These are phyloP conservation scores for Microdon myrmicae DNA, from an alignment of 2,888 invertebrate genomes.

Conservation along the genomic window DNA sequence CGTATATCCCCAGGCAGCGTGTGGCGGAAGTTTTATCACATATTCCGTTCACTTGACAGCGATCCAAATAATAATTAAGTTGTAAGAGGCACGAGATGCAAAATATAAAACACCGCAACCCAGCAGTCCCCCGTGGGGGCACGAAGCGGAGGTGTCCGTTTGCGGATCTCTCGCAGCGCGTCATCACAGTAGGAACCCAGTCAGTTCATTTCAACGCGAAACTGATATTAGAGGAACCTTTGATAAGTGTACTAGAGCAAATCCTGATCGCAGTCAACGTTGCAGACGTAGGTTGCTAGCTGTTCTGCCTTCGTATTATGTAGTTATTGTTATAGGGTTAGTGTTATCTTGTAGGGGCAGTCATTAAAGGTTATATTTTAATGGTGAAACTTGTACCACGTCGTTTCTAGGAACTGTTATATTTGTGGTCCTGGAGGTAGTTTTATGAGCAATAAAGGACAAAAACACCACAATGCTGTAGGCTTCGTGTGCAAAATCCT, in stretches of 20 bases:
- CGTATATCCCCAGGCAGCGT: conserved; percentile 37
- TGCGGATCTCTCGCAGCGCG: conserved; percentile 35
- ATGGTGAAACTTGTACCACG: too few relatives aligned
- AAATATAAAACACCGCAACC: conserved; percentile 34
- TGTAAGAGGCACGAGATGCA: conserved; percentile 51
- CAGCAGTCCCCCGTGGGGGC: conserved; percentile 7
- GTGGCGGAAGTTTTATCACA: conserved; percentile 47
- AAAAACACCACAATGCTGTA: too few relatives aligned
- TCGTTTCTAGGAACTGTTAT: too few relatives aligned
- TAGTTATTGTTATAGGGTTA: too few relatives aligned
- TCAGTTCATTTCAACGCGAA: too few relatives aligned
- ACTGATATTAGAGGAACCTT: conserved; percentile 42
- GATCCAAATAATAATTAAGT: conserved; percentile 52
- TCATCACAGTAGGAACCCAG: conserved; percentile 19
- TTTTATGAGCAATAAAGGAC: too few relatives aligned
- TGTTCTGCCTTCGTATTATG: too few relatives aligned
- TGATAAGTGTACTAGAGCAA: conserved; percentile 32
- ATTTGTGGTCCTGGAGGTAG: too few relatives aligned
- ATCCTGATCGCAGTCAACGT: conserved; percentile 41
- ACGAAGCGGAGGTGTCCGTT: conserved; percentile 21
- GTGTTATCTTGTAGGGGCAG: too few relatives aligned
- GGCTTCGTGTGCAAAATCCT: too few relatives aligned
- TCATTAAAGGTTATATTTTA: too few relatives aligned
- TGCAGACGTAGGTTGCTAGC: too few relatives aligned
- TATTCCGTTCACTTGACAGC: conserved; percentile 41